Conservation (phyloP, 2,797 vertebrate genomes). For the Myotis vivesi region DNA sequence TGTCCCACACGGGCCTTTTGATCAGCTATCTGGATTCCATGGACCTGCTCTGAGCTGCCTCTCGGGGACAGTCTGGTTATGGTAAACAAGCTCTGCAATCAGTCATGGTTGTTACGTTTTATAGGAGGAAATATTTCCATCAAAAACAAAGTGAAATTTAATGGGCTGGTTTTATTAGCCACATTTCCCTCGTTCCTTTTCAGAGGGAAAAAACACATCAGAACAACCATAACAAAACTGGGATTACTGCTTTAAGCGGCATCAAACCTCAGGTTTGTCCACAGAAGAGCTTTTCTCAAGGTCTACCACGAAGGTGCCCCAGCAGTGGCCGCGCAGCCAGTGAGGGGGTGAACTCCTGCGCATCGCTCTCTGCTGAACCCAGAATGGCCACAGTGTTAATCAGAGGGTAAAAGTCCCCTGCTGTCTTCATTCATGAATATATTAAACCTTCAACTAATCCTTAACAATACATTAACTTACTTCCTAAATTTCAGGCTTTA, state of each 20-base stretch:
- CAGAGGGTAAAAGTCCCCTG: not conserved
- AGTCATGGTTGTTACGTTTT: slow-evolving; percentile 45
- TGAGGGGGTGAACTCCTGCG: rapidly evolving
- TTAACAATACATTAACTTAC: not conserved
- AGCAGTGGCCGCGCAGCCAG: not conserved
- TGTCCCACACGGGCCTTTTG: not conserved
- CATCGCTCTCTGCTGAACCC: not conserved
- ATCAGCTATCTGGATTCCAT: not conserved
- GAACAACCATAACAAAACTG: not conserved
- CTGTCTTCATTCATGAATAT: not conserved
- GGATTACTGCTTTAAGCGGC: not conserved
- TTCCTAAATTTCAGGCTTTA: not conserved
- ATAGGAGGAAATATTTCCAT: slow-evolving; percentile 59
- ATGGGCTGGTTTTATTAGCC: slow-evolving; percentile 34
- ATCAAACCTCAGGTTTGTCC: not conserved
- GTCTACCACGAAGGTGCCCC: not conserved
- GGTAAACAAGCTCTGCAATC: slow-evolving; percentile 29
- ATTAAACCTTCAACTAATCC: not conserved
- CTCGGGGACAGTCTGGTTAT: not conserved
- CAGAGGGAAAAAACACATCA: not conserved
- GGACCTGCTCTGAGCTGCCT: not conserved
- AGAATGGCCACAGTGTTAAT: not conserved
- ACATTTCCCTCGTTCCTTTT: slow-evolving; percentile 22
- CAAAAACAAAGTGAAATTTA: slow-evolving; percentile 63
- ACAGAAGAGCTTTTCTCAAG: not conserved